phyloP scores from a whole-genome alignment of 2,888 invertebrate species.

The Nineta flava region DNA sequence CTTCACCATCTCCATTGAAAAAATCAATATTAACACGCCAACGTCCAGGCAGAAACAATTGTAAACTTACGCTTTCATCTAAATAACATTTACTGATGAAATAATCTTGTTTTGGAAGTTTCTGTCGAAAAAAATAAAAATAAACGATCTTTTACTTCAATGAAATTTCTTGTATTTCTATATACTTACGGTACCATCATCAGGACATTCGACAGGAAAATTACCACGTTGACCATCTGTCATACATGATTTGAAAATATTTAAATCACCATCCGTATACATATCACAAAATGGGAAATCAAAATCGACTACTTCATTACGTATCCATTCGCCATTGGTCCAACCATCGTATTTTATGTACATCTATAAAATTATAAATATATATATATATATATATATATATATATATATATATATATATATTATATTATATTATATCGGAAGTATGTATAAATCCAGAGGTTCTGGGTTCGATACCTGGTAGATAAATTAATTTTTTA shows the following conservation, averaged over 20 bases:
- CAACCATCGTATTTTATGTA: neutral
- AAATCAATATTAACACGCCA: neutral
- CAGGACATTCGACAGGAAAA: neutral
- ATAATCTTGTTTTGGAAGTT: neutral
- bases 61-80: neutral
- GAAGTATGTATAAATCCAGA: too few species aligned
- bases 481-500: too few species aligned
- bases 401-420: neutral
- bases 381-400: neutral
- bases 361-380: neutral
- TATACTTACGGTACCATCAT: neutral
- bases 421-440: too few species aligned
- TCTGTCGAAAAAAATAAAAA: neutral
- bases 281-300: neutral
- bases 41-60: neutral
- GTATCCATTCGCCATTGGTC: neutral
- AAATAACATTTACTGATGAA: neutral
- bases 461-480: too few species aligned
- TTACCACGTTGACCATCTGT: neutral
- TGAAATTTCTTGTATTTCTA: neutral
- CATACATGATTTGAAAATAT: neutral
- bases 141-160: neutral
- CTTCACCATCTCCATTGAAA: neutral
- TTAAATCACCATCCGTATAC: neutral
- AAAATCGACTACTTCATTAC: neutral